Conservation (phyloP, 1,140 invertebrate species). For the Ptiloglossa arizonensis region DNA sequence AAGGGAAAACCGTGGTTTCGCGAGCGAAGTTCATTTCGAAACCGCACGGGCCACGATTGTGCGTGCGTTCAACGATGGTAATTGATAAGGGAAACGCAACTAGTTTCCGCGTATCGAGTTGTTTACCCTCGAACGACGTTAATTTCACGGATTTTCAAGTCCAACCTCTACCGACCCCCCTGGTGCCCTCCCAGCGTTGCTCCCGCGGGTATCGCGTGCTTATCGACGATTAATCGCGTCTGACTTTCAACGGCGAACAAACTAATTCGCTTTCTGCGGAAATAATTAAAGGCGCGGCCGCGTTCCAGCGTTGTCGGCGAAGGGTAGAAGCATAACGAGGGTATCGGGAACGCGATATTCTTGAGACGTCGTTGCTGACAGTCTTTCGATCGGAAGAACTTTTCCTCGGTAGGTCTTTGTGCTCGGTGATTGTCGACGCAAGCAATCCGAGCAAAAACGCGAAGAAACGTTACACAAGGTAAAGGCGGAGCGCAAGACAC, state of each 20-base stretch:
- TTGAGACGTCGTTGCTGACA: slow-evolving; percentile 29
- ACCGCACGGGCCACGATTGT: background rate
- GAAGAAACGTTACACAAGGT: slow-evolving; percentile 12
- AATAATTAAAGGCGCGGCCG: slow-evolving; percentile 45
- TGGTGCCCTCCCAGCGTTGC: too few relatives aligned
- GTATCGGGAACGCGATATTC: slow-evolving; percentile 35
- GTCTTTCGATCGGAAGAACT: background rate
- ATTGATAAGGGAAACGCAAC: background rate
- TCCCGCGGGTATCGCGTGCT: slow-evolving; percentile 39
- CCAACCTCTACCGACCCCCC: too few relatives aligned
- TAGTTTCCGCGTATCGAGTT: background rate
- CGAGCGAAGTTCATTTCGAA: background rate
- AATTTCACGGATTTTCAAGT: background rate
- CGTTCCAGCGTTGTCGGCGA: slow-evolving; percentile 8
- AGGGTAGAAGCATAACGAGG: slow-evolving; percentile 17
- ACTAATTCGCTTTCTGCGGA: slow-evolving; percentile 28
- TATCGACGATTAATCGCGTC: slow-evolving; percentile 47
- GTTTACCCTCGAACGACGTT: background rate
- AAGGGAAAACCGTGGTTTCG: background rate
- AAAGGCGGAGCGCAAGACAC: background rate
- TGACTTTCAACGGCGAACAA: background rate
- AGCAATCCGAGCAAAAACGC: slow-evolving; percentile 28
- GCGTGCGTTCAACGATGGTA: slow-evolving; percentile 14
- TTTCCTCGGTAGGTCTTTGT: slow-evolving; percentile 7
- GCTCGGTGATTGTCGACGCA: slow-evolving; percentile 23